A percentile compares a stretch with the other conserved stretches of the same genome.
Conservation (phyloP, 1,140 invertebrate species). For the Drosophila nannoptera region DNA sequence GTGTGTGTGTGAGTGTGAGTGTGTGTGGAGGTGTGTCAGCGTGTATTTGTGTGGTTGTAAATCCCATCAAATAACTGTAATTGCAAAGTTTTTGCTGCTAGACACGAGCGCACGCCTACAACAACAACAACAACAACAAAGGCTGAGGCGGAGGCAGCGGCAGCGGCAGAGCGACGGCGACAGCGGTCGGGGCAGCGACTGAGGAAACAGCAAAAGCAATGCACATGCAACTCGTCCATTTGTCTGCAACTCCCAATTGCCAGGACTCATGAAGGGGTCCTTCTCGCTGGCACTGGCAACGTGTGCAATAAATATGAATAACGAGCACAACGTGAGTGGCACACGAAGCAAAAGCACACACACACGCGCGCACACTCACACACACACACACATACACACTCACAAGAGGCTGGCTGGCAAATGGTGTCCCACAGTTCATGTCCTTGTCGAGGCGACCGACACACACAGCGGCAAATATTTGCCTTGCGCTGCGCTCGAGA, state of each 20-base stretch:
- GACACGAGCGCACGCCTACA: slow-evolving; percentile 57
- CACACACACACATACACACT: slow-evolving; percentile 6
- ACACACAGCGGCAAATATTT: slow-evolving; percentile 70
- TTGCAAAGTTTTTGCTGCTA: slow-evolving; percentile 74
- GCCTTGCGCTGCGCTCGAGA: slow-evolving; percentile 29
- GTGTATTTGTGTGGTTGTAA: slow-evolving; percentile 29
- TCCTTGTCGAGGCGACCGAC: slow-evolving; percentile 48
- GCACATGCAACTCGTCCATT: slow-evolving; percentile 68
- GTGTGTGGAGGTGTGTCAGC: slow-evolving; percentile 1
- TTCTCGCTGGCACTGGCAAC: slow-evolving; percentile 50
- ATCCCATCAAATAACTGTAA: slow-evolving; percentile 77
- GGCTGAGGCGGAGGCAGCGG: too few species aligned
- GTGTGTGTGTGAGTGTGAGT: neutral
- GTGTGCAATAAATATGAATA: slow-evolving; percentile 78
- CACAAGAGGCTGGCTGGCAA: slow-evolving; percentile 47
- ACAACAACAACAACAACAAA: slow-evolving; percentile 37
- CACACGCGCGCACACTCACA: neutral
- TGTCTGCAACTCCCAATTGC: slow-evolving; percentile 46
- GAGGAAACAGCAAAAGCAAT: slow-evolving; percentile 44
- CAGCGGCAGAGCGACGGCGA: slow-evolving; percentile 3
- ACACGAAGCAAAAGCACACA: slow-evolving; percentile 65
- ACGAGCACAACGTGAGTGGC: slow-evolving; percentile 76
- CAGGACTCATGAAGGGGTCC: slow-evolving; percentile 27
- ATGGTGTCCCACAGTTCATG: slow-evolving; percentile 39
- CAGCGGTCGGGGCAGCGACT: neutral